Evolutionary conservation across 1,140 invertebrate species (phyloP), one percentile per base, ranked within the genome.

Genomic region (Orius laevigatus): DNA sequence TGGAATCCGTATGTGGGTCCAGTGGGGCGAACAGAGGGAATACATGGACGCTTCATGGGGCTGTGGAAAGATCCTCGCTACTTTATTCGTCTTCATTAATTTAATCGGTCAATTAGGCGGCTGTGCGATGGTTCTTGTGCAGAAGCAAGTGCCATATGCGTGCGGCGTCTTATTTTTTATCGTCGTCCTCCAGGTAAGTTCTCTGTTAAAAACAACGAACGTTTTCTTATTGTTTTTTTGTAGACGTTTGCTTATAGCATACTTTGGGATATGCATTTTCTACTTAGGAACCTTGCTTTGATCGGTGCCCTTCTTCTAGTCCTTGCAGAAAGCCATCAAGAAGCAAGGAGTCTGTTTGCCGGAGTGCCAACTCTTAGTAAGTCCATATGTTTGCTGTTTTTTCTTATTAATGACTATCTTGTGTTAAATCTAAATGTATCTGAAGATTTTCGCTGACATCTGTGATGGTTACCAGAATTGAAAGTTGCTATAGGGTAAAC

Each of bases 31-130:
- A 60, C 96, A 99, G 63, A 72, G 91, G 31, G 91, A 98, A 60
- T 99, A 98, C 61, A 97, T 98, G 89, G 80, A 95, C 62, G 80
- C 88, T 65, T 90, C 89, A 3, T 99, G 95, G 95, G 78, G 81
- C n/a, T 97, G 93, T 71, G 95, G 95, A 2, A 84, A 78, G 60
- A 82, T 96, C 61, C 62, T 97, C 35, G 89, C 88, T 3, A 88
- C 87, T 11, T 47, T 92, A n/a, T 94, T 96, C 66, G 89, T 92
- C 18, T 64, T 96, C 19, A 65, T 93, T 56, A 99, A 99, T 73
- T 74, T 99, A 55, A 50, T 97, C 49, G 94, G 93, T 3, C 96
- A 99, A 68, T 66, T 99, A 18, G 86, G 88, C 31, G 91, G 90
- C 11, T 96, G 91, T 69, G 74, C 84, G 11, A 93, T 98, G 88